phyloP scores from a whole-genome alignment of 1,140 invertebrate genomes.

The Gonioctena quinquepunctata region DNA sequence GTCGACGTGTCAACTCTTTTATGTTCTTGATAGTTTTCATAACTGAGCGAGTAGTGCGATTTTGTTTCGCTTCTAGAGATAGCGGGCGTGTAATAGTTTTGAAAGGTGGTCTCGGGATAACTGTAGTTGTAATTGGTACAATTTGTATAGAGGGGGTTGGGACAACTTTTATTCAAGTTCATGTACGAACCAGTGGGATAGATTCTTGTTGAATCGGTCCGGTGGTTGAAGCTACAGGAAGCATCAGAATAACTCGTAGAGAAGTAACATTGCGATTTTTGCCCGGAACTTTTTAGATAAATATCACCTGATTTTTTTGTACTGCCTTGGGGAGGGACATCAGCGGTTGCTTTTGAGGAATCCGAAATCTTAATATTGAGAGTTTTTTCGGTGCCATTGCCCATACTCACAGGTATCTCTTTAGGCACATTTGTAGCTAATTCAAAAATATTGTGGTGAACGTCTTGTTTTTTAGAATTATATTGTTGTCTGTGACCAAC shows the following conservation, averaged over 20 bases:
- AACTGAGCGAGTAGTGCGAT: conserved; percentile 25
- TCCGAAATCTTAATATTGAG: too few relatives aligned
- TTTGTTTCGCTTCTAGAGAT: conserved; percentile 21
- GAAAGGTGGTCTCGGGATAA: conserved; percentile 32
- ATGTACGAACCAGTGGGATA: conserved; percentile 23
- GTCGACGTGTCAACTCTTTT: conserved; percentile 31
- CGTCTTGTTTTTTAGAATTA: too few relatives aligned
- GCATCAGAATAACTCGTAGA: neutral
- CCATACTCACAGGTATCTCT: too few relatives aligned
- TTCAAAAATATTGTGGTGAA: too few relatives aligned
- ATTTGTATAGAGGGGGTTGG: conserved; percentile 38
- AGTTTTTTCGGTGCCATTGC: too few relatives aligned
- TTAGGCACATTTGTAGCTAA: too few relatives aligned
- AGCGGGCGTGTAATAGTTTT: conserved; percentile 33
- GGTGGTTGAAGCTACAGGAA: neutral
- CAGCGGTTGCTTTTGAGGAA: too few relatives aligned
- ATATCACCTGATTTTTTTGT: neutral
- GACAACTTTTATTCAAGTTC: conserved; percentile 25
- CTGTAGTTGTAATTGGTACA: conserved; percentile 37
- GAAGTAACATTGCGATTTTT: neutral
- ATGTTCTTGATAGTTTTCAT: conserved; percentile 36
- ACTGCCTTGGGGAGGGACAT: too few relatives aligned
- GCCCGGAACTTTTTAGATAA: neutral
- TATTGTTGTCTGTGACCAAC: neutral
- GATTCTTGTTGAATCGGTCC: conserved; percentile 8